Conservation (phyloP, 2,113 vertebrate species). For the Circaetus cinerascens region DNA sequence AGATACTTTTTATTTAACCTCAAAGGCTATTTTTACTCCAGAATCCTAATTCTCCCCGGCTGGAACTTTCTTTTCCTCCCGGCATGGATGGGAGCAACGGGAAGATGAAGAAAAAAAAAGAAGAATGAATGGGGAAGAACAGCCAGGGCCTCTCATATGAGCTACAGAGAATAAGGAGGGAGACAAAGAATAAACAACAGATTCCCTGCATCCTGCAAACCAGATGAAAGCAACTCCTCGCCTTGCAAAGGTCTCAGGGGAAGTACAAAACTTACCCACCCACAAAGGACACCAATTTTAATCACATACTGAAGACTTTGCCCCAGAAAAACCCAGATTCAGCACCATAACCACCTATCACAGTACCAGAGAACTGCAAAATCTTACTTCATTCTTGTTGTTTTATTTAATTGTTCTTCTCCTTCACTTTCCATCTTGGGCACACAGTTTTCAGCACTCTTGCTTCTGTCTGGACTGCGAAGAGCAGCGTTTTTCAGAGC, state of each 20-base stretch:
- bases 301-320: not conserved
- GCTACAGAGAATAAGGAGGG: not conserved
- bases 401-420: not conserved
- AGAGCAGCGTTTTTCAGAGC: not conserved
- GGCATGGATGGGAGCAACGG: not conserved
- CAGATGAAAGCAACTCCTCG: not conserved
- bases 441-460: fast-evolving
- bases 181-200: not conserved
- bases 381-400: not conserved
- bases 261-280: not conserved
- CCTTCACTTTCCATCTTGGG: fast-evolving
- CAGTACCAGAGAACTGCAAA: not conserved
- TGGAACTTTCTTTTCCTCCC: not conserved
- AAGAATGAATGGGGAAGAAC: not conserved
- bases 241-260: not conserved
- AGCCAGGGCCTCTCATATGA: not conserved
- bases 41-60: not conserved
- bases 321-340: not conserved
- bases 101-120: not conserved
- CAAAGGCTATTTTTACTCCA: conserved; percentile 17
- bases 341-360: not conserved
- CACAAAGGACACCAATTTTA: not conserved
- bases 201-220: not conserved
- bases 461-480: not conserved
- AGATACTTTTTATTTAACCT: not conserved